Base-by-base conservation (phyloP, 2,113 vertebrate species). In the Perca flavescens region DNA sequence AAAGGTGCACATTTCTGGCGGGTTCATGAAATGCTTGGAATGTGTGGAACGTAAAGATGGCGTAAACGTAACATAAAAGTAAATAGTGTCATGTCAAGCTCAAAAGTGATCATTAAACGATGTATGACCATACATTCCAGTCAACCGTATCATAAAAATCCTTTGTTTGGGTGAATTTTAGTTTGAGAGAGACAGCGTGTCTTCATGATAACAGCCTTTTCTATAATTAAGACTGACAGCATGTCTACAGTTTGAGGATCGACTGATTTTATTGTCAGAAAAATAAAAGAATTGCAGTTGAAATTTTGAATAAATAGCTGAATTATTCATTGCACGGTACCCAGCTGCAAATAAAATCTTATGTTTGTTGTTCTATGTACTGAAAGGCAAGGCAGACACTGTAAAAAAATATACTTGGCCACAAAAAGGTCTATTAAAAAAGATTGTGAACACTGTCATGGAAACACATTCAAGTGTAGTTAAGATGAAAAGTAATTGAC, bases 321-420 rank as follows among this genome's bases (percentile, higher is more conserved):
- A 85, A 83, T 88, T 80, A 86, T 86, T 84, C 17, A 85, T 70
- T 14, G 22, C 46, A 47, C 3, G 1, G 25, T 22, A 70, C 62
- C 36, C 25, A 53, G 73, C 68, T n/a, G 12, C 67, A 74, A 72
- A 76, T 56, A 82, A 68, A 62, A 79, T 49, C 74, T 61, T 31
- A 52, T 25, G 61, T 80, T 77, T 63, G 79, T 69, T 63, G 50
- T 65, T 82, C n/a, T 61, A 34, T 71, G 65, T 46, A 22, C 34
- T 15, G 53, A 57, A 57, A 50, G 11, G 68, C 54, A 60, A 61
- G 40, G 28, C 28, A 28, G 28, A n/a, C 13, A 12, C 46, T 47
- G 21, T 12, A 36, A 53, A 25, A 46, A 60, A 25, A 65, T 47
- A 1, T 2, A 17, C 8, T 74, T 58, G 12, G 34, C 19, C 21